Percentiles rank a stretch among this genome's conserved stretches.
Evolutionary conservation across 2,113 vertebrate genomes (phyloP).

Genomic region (Zapus hudsonius): DNA sequence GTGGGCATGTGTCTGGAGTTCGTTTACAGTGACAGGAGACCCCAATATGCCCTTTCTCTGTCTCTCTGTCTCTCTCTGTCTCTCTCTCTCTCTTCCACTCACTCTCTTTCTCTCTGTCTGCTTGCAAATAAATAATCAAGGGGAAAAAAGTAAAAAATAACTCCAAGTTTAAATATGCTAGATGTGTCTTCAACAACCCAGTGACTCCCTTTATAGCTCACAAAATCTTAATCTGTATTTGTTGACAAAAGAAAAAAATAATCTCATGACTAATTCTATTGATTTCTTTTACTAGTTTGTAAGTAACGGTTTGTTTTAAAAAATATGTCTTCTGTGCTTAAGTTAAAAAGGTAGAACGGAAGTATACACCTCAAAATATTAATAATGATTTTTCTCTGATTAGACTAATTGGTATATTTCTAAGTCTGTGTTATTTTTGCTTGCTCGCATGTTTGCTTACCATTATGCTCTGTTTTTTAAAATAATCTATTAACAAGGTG

Average conservation of each 20-base stretch:
- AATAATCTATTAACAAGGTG: background rate
- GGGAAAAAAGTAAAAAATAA: background rate
- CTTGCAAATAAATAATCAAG: too few relatives aligned
- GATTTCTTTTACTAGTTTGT: background rate
- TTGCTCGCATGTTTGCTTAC: background rate
- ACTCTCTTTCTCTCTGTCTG: too few relatives aligned
- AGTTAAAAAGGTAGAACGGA: background rate
- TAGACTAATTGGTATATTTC: background rate
- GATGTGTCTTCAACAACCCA: background rate
- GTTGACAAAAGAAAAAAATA: conserved; percentile 2
- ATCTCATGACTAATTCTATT: background rate
- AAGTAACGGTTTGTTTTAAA: background rate
- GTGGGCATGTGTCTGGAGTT: too few relatives aligned
- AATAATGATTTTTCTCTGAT: background rate
- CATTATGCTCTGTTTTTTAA: background rate
- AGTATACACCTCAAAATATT: background rate
- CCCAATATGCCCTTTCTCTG: too few relatives aligned
- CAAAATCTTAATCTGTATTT: conserved; percentile 1
- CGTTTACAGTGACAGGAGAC: too few relatives aligned
- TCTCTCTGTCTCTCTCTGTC: too few relatives aligned
- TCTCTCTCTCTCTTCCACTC: too few relatives aligned
- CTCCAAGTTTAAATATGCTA: background rate
- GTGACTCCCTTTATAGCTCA: background rate
- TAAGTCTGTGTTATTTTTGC: background rate
- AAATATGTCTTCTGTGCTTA: background rate